A percentile compares a stretch with the other conserved stretches of the same genome.
phyloP scores from a whole-genome alignment of 1,140 invertebrate species.

The Maniola jurtina region DNA sequence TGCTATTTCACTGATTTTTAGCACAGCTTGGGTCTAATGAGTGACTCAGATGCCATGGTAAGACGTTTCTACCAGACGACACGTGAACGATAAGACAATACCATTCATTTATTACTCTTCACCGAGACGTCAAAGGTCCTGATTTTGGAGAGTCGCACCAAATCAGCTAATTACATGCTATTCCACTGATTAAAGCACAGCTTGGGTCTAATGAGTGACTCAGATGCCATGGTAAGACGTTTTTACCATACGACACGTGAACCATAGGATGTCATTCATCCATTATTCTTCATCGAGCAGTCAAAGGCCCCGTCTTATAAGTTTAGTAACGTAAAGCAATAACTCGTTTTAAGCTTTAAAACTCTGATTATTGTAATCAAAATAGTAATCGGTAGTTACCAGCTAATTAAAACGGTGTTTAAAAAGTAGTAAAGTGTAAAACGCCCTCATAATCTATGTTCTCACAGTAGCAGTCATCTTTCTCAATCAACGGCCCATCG shows the following conservation, averaged over 20 bases:
- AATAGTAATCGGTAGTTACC: too few relatives aligned
- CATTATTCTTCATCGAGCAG: too few relatives aligned
- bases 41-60: constrained; percentile 55
- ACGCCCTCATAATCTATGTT: constrained; percentile 55
- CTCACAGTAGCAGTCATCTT: constrained; percentile 70
- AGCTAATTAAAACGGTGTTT: constrained; percentile 3
- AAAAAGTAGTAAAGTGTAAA: constrained; percentile 52
- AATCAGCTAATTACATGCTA: constrained; percentile 11
- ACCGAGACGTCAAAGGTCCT: too few relatives aligned
- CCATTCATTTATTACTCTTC: neutral
- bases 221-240: constrained; percentile 39
- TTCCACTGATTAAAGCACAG: constrained; percentile 76
- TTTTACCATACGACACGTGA: constrained; percentile 37
- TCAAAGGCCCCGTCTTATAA: too few relatives aligned
- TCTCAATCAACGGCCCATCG: constrained; percentile 71
- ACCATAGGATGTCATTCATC: constrained; percentile 28
- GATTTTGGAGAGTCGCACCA: too few relatives aligned
- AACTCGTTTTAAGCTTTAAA: too few relatives aligned
- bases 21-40: constrained; percentile 76
- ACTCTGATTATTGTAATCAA: too few relatives aligned
- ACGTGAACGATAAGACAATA: constrained; percentile 35
- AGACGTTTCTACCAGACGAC: constrained; percentile 38
- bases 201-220: constrained; percentile 75
- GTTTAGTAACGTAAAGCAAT: neutral
- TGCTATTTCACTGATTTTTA: constrained; percentile 69